These are phyloP conservation scores for Chloromyia formosa DNA, from an alignment of 2,888 invertebrate genomes.

Conservation along the genomic window DNA sequence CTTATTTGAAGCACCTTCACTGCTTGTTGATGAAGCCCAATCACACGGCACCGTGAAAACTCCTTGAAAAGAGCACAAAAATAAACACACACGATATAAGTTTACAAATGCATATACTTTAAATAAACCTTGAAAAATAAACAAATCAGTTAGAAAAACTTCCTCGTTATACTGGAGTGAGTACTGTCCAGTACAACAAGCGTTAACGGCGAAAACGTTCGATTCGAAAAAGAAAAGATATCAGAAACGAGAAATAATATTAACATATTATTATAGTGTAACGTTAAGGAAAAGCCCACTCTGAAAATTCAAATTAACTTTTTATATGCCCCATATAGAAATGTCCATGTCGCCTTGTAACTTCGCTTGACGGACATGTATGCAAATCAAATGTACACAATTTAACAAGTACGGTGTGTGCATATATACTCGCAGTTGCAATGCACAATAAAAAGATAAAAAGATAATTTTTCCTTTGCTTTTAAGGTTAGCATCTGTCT, in stretches of 20 bases:
- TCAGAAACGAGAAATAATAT: not conserved
- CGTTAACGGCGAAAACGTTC: no score
- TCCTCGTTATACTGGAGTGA: not conserved
- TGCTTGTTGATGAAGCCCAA: not conserved
- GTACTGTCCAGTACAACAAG: no score
- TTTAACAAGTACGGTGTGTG: not conserved
- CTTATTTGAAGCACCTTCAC: not conserved
- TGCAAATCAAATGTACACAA: conserved; percentile 6
- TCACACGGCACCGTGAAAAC: not conserved
- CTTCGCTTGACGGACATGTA: not conserved
- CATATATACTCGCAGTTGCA: no score
- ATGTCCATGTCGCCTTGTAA: not conserved
- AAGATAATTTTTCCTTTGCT: not conserved
- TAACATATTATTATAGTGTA: not conserved
- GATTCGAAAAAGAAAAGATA: no score
- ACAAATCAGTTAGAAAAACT: not conserved
- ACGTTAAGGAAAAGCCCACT: not conserved
- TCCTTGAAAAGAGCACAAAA: conserved; percentile 2
- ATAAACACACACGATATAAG: not conserved
- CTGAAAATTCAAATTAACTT: conserved; percentile 3
- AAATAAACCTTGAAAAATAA: conserved; percentile 9
- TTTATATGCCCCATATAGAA: not conserved
- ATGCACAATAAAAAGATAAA: no score
- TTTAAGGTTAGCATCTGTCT: not conserved
- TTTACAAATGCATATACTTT: not conserved